Conservation (phyloP, 2,888 invertebrate genomes). For the Lasioglossum zephyrum region DNA sequence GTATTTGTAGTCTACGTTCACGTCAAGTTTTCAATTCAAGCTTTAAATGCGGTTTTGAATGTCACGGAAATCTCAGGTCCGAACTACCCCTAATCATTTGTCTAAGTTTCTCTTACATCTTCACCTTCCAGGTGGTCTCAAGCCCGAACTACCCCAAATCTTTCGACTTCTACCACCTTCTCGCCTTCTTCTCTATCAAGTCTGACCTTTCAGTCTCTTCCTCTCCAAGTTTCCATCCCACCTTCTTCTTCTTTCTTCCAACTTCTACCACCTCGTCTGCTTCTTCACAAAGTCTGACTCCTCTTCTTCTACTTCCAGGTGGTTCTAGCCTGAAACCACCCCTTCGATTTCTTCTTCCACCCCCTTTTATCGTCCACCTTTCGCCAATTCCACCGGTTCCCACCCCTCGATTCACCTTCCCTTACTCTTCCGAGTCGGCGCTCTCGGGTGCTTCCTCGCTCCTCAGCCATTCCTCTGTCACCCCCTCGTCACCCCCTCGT, state of each 20-base stretch:
- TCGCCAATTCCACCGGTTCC: not conserved
- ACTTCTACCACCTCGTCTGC: not conserved
- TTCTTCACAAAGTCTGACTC: not conserved
- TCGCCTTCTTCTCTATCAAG: not conserved
- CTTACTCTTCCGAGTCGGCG: not conserved
- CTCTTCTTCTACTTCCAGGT: not conserved
- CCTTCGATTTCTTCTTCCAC: not conserved
- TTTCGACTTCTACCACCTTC: not conserved
- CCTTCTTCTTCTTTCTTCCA: not conserved
- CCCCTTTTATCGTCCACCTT: not conserved
- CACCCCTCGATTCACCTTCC: not conserved
- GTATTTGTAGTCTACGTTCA: not conserved
- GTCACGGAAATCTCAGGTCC: not conserved
- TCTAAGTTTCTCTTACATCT: not conserved
- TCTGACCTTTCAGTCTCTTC: not conserved
- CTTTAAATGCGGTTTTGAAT: not conserved
- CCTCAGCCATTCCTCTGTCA: constrained; percentile 30
- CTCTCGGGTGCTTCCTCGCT: not conserved
- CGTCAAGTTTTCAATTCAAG: not conserved
- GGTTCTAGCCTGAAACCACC: not conserved
- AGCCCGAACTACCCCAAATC: not conserved
- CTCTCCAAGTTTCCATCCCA: not conserved
- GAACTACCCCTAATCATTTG: not conserved
- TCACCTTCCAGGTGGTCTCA: too few relatives aligned
- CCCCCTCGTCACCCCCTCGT: not conserved